These are phyloP conservation scores for Copsychus sechellarum DNA, from an alignment of 2,113 vertebrate genomes.

Conservation along the genomic window DNA sequence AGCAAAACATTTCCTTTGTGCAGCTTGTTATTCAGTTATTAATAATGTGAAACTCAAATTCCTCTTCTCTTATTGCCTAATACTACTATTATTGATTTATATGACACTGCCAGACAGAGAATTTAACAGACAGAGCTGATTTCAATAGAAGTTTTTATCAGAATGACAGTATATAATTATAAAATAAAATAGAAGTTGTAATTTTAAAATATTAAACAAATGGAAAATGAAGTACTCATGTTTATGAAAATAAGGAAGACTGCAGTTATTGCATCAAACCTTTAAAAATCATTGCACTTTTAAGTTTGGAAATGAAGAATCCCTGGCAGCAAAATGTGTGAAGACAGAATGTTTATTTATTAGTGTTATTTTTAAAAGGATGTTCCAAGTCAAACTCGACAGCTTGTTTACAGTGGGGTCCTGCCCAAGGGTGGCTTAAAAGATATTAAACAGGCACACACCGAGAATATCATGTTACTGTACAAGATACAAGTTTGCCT, in stretches of 20 bases:
- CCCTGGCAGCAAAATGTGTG: constrained; percentile 52
- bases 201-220: constrained; percentile 2
- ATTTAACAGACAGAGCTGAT: neutral
- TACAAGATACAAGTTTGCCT: constrained; percentile 21
- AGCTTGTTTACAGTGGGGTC: constrained; percentile 57
- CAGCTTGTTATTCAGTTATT: neutral
- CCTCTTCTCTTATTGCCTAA: neutral
- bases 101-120: neutral
- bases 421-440: constrained; percentile 64
- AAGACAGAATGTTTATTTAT: constrained; percentile 67
- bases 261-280: neutral
- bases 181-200: constrained; percentile 18
- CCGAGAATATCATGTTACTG: constrained; percentile 28
- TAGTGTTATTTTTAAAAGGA: constrained; percentile 61
- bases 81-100: constrained; percentile 25
- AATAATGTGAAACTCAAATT: neutral
- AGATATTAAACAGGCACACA: constrained; percentile 55
- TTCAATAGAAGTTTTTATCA: neutral
- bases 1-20: neutral
- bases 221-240: neutral
- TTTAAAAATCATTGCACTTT: constrained; percentile 15
- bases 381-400: constrained; percentile 60
- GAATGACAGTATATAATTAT: neutral
- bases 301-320: constrained; percentile 18
- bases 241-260: neutral